Percentiles rank a stretch among this genome's conserved stretches.
Conservation (phyloP, 2,113 vertebrate genomes). For the Corythoichthys haematopterus region DNA sequence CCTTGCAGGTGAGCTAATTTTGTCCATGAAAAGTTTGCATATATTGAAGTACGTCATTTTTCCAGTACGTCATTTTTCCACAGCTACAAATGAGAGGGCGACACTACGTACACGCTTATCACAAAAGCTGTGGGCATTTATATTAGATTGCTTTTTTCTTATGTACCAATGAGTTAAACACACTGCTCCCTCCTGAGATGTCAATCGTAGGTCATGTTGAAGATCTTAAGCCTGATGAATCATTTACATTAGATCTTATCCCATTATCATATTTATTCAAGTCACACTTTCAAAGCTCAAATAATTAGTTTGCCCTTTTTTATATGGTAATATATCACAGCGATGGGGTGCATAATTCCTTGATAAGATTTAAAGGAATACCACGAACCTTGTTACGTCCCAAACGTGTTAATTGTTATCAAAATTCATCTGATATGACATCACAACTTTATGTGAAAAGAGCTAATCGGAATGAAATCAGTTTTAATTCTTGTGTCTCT, state of each 20-base stretch:
- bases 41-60: constrained; percentile 23
- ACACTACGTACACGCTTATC: constrained; percentile 31
- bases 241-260: constrained; percentile 35
- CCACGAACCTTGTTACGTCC: no score
- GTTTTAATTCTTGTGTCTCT: neutral
- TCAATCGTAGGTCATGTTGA: constrained; percentile 14
- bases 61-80: constrained; percentile 32
- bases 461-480: neutral
- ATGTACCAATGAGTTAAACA: constrained; percentile 12
- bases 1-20: constrained; percentile 35
- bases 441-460: neutral
- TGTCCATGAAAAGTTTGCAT: constrained; percentile 20
- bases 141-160: neutral
- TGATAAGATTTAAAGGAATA: neutral
- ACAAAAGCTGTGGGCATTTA: neutral
- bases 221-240: constrained; percentile 35
- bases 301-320: neutral
- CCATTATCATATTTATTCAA: constrained; percentile 14
- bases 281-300: neutral
- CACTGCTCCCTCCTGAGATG: constrained; percentile 26
- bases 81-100: constrained; percentile 22
- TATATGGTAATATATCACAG: neutral
- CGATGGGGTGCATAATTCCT: neutral
- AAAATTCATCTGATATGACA: neutral
- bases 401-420: neutral